Conservation (phyloP, 2,113 vertebrate species). For the Brevimyrus niger region DNA sequence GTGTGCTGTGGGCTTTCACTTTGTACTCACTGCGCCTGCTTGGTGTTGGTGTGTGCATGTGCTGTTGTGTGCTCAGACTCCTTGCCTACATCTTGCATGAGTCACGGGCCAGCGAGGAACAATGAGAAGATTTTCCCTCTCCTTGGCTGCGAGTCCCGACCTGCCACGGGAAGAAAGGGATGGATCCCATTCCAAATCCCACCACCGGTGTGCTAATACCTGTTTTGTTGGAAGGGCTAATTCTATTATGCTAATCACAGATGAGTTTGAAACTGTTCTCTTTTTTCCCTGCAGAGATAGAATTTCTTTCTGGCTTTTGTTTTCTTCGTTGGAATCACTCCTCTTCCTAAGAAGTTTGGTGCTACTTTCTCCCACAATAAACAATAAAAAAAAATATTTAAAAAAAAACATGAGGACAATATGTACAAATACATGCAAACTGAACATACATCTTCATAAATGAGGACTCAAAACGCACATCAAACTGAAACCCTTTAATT, state of each 20-base stretch:
- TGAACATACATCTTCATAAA: neutral
- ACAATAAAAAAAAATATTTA: neutral
- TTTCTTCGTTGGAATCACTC: neutral
- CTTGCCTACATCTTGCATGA: constrained; percentile 29
- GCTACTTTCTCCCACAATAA: neutral
- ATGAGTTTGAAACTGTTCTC: constrained; percentile 38
- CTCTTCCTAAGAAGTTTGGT: neutral
- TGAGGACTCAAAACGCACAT: neutral
- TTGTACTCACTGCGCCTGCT: neutral
- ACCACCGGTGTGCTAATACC: constrained; percentile 46
- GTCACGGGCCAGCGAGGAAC: constrained; percentile 32
- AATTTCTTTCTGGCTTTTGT: constrained; percentile 20
- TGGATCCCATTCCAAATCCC: constrained; percentile 50
- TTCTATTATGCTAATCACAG: constrained; percentile 52
- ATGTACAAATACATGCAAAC: neutral
- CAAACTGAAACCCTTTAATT: neutral
- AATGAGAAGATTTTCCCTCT: constrained; percentile 39
- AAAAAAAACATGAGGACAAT: neutral
- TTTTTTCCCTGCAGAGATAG: constrained; percentile 23
- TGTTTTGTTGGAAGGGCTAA: constrained; percentile 47
- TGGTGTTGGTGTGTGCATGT: neutral
- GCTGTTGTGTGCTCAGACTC: constrained; percentile 7
- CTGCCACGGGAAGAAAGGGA: constrained; percentile 38
- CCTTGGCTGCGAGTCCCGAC: constrained; percentile 30
- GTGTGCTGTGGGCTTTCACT: neutral